Base-by-base conservation (phyloP, 2,888 invertebrate species). In the Tetrapedia diversipes region DNA sequence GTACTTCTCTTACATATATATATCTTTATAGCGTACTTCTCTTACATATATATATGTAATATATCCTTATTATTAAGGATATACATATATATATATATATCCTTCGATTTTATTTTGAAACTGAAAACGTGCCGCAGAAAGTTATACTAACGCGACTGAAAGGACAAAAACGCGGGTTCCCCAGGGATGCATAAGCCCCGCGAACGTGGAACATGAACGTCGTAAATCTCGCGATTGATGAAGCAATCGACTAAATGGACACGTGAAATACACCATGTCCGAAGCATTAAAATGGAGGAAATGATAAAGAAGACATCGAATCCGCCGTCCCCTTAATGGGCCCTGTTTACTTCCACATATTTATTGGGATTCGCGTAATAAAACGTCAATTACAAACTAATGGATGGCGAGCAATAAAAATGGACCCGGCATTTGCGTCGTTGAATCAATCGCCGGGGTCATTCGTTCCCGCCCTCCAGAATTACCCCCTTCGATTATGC, bases 191-290 rank as follows among this genome's bases (percentile, higher is more conserved):
- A 74, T 75, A 75, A 75, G 74, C 74, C 53, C 24, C 64, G 74
- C n/a, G 51, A 59, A 59, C 74, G 74, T 39, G 51, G 8, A 45
- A 43, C 75, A 53, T 39, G 45, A 37, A 39, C 53, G 47, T 74
- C 59, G 75, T 75, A 74, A 75, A 75, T 75, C 75, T 54, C 59
- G 34, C 75, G 65, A 75, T 74, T 65, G 75, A 54, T 75, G 53
- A 57, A 64, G 76, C 77, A 76, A 77, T 76, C 63, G 63, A 27
- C 77, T 47, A 76, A 76, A 75, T 67, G 76, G 77, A 77, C 68
- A 63, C 59, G 63, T 61, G 68, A 76, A 68, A 77, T 76, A 76
- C 68, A 77, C 22, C 77, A 68, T 11, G 61, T 39, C 68, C 59
- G 59, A 51, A 45, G 77, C 69, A 69, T 65, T 64, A 74, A 69